Evolutionary conservation across 2,113 vertebrate species (phyloP).

Genomic region (Myiopsitta monachus): DNA sequence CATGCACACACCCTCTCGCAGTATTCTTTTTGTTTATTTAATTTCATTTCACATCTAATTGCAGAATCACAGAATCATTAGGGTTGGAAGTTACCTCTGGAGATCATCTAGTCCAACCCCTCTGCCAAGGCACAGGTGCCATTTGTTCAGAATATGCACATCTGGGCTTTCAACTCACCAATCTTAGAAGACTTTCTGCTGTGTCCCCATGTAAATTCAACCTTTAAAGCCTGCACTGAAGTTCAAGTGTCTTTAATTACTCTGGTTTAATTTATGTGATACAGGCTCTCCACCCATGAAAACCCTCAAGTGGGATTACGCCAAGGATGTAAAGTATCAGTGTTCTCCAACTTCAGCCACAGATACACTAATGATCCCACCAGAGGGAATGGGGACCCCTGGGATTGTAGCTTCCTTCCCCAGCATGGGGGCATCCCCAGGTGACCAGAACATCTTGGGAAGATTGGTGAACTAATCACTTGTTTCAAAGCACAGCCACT

Average conservation of each 20-base stretch:
- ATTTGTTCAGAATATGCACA: not conserved
- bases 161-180: not conserved
- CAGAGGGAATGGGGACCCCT: not conserved
- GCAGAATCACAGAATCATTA: not conserved
- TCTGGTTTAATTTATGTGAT: not conserved
- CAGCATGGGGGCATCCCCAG: not conserved
- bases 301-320: not conserved
- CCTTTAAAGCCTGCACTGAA: not conserved
- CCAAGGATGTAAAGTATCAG: not conserved
- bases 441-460: not conserved
- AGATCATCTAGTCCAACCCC: accelerated
- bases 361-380: too few relatives aligned
- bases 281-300: not conserved
- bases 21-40: not conserved
- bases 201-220: not conserved
- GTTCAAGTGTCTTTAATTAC: not conserved
- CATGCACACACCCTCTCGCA: not conserved
- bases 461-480: not conserved
- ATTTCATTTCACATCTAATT: not conserved
- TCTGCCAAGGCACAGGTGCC: not conserved
- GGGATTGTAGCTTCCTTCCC: not conserved
- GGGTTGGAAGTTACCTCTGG: not conserved
- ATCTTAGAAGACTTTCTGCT: not conserved
- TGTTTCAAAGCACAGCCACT: not conserved
- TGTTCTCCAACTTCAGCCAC: not conserved